Evolutionary conservation across 1,140 invertebrate species (phyloP), one percentile per base, ranked within the genome.

Genomic region (Kradibia gibbosae): DNA sequence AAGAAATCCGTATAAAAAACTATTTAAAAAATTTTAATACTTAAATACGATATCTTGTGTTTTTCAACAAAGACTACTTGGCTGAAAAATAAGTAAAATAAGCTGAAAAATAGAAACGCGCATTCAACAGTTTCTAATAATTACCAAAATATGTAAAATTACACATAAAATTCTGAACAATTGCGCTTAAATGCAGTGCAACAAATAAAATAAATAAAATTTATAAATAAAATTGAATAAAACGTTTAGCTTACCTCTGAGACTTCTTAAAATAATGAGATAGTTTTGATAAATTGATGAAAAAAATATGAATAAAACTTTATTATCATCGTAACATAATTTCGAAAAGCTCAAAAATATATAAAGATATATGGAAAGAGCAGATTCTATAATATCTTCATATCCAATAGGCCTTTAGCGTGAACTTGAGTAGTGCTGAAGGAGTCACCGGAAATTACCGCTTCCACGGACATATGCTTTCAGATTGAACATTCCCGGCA

Each of bases 401-500:
- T n/a, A 65, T 25, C n/a, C 17, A 7, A 17, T 25, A 75, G 62
- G 34, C 62, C 17, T 53, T 48, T 25, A 34, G 42, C 57, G 1
- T 11, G 4, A 2, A 67, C 7, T 36, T 25, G 22, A 75, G 53
- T 22, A 67, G 62, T 39, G 11, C 62, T 39, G 0, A 34, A 62
- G 57, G 57, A 31, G 10, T 48, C n/a, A 17, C 2, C 25, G 60
- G 75, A 78, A 78, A 55, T 78, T 78, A 48, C 48, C 77, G 65
- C 67, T 55, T 71, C 65, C 62, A 67, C 53, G 39, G 74, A 48
- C 45, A 13, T n/a, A 53, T 45, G 13, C 45, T 22, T 25, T 0
- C 75, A 8, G 45, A 71, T 70, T 28, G 65, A 70, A 22, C 65
- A 71, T 78, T 71, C 65, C 34, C 36, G 42, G 15, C 77, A 78